Conservation (phyloP, 2,888 invertebrate genomes). For the Drosophila siamana region DNA sequence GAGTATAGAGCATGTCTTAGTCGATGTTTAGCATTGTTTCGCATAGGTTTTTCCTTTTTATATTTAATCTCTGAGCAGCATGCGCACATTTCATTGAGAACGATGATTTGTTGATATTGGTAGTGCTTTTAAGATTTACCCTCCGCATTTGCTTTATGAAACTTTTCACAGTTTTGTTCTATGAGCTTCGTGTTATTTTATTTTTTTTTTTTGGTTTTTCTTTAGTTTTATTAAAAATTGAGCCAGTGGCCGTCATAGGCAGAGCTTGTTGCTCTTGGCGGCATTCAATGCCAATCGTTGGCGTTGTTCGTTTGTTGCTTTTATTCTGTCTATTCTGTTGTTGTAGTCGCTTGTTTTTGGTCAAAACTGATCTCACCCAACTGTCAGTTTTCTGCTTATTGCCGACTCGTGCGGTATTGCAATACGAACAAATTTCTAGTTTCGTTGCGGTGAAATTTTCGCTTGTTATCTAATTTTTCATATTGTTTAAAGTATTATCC, state of each 20-base stretch:
- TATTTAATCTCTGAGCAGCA: slow-evolving; percentile 59
- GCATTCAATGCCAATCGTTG: slow-evolving; percentile 77
- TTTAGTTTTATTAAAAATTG: slow-evolving; percentile 72
- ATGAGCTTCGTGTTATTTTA: too few species aligned
- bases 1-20: neutral
- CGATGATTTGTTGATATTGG: slow-evolving; percentile 75
- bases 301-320: slow-evolving; percentile 51
- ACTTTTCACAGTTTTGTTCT: slow-evolving; percentile 50
- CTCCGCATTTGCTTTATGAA: slow-evolving; percentile 61
- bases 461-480: slow-evolving; percentile 70
- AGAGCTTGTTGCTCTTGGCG: slow-evolving; percentile 79
- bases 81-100: slow-evolving; percentile 75
- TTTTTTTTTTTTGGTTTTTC: too few species aligned
- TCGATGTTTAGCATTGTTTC: neutral
- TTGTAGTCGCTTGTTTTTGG: slow-evolving; percentile 74
- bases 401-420: slow-evolving; percentile 78
- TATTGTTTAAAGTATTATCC: slow-evolving; percentile 15
- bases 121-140: slow-evolving; percentile 61
- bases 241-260: slow-evolving; percentile 59
- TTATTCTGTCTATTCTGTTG: slow-evolving; percentile 56
- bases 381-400: slow-evolving; percentile 79
- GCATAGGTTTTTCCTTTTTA: slow-evolving; percentile 51
- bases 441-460: slow-evolving; percentile 52
- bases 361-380: slow-evolving; percentile 83
- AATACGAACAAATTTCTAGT: slow-evolving; percentile 38